A percentile compares a stretch with the other conserved stretches of the same genome.
Evolutionary conservation across 2,113 vertebrate species (phyloP).

Genomic region (Mustela nigripes): DNA sequence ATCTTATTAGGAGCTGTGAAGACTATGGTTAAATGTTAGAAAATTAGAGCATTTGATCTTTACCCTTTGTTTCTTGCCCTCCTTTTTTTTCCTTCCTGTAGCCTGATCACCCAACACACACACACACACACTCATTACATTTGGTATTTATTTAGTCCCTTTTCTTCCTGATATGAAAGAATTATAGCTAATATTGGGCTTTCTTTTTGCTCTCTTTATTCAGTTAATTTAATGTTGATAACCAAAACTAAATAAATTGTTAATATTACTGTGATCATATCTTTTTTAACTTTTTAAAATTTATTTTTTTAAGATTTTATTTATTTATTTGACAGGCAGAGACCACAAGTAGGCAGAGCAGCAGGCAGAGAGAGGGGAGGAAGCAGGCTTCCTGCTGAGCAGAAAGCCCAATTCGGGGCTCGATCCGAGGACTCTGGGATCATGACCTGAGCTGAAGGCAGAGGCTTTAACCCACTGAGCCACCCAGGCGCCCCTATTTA

Average conservation of each 20-base stretch:
- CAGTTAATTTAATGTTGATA: constrained; percentile 7
- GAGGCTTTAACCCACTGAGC: too few relatives aligned
- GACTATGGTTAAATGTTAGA: constrained; percentile 29
- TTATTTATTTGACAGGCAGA: too few relatives aligned
- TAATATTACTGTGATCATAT: not conserved
- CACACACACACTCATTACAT: not conserved
- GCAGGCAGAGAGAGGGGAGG: too few relatives aligned
- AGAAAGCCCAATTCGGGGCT: too few relatives aligned
- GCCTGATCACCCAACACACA: not conserved
- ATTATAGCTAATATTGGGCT: constrained; percentile 20
- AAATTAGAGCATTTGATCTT: constrained; percentile 48
- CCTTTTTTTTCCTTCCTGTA: not conserved
- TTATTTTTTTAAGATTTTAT: not conserved
- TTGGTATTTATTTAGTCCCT: not conserved
- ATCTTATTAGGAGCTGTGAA: constrained; percentile 40
- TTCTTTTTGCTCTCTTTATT: constrained; percentile 20
- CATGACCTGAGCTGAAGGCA: too few relatives aligned
- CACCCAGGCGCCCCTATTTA: too few relatives aligned
- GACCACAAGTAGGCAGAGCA: too few relatives aligned
- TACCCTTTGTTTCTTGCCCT: not conserved
- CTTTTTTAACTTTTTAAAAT: not conserved
- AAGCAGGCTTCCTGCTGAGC: too few relatives aligned
- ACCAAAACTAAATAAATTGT: constrained; percentile 7
- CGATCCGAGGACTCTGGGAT: too few relatives aligned
- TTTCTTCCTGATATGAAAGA: constrained; percentile 46